Evolutionary conservation across 2,113 vertebrate genomes (phyloP).

Genomic region (Gopherus flavomarginatus): DNA sequence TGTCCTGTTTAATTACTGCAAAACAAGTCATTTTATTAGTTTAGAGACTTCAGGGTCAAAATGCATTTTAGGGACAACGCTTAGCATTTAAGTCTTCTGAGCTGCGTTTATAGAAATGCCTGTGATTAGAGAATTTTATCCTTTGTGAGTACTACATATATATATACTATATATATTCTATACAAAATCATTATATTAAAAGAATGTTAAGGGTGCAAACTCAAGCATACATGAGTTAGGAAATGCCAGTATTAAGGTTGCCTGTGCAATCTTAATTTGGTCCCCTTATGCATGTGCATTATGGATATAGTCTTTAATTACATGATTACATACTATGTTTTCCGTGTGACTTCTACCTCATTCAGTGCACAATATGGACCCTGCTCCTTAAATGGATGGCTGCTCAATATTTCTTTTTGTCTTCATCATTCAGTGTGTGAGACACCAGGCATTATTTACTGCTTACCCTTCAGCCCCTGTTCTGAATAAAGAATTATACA

Average conservation of each 20-base stretch:
- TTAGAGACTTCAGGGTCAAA: not conserved
- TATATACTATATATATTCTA: not conserved
- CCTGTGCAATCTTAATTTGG: not conserved
- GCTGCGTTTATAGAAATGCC: slow-evolving; percentile 8
- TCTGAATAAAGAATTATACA: not conserved
- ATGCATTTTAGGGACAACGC: not conserved
- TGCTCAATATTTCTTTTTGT: not conserved
- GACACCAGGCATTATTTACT: not conserved
- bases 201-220: not conserved
- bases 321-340: not conserved
- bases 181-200: not conserved
- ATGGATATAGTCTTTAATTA: not conserved
- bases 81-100: not conserved
- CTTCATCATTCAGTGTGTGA: not conserved
- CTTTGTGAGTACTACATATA: not conserved
- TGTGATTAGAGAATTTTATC: not conserved
- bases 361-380: not conserved
- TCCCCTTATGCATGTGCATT: rapidly evolving
- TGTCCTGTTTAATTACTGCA: slow-evolving; percentile 11
- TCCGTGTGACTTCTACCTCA: not conserved
- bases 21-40: slow-evolving; percentile 1
- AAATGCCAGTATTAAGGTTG: not conserved
- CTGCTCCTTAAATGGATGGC: not conserved
- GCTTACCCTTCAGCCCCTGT: not conserved
- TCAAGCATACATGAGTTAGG: not conserved